These are phyloP conservation scores for Orestias chungarensis DNA, from an alignment of 2,797 vertebrate genomes.

Conservation along the genomic window DNA sequence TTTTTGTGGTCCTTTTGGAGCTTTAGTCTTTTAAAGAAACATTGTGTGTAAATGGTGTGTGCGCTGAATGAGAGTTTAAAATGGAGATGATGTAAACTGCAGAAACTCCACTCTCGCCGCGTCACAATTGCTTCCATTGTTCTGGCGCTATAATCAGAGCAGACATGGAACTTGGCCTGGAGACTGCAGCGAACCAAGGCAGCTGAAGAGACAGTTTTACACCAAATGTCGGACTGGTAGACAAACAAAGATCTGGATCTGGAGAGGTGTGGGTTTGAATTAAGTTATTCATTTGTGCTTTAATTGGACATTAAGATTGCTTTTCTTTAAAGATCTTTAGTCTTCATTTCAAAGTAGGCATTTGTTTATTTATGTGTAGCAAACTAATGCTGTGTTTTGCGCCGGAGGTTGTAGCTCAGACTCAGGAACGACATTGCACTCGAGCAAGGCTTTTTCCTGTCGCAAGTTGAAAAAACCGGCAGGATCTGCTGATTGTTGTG, in stretches of 20 bases:
- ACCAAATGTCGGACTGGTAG: conserved; percentile 49
- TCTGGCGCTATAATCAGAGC: conserved; percentile 78
- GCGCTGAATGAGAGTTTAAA: conserved; percentile 49
- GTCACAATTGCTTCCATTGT: conserved; percentile 82
- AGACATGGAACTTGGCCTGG: conserved; percentile 81
- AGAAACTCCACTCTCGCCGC: conserved; percentile 49
- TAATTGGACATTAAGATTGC: not conserved
- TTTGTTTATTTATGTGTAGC: not conserved
- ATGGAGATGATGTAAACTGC: conserved; percentile 61
- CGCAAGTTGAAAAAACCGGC: not conserved
- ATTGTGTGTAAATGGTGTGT: conserved; percentile 21
- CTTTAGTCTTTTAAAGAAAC: conserved; percentile 46
- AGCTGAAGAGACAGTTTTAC: conserved; percentile 76
- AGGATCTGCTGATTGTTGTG: not conserved
- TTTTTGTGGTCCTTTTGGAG: conserved; percentile 55
- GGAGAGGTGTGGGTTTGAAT: conserved; percentile 8
- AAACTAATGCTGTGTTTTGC: not conserved
- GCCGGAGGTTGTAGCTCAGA: conserved; percentile 1
- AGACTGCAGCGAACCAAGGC: conserved; percentile 73
- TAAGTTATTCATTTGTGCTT: conserved; percentile 20
- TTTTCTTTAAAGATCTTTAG: not conserved
- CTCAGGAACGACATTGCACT: not conserved
- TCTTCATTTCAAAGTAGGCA: not conserved
- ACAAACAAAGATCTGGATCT: conserved; percentile 20
- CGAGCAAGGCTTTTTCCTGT: not conserved